A percentile compares a stretch with the other conserved stretches of the same genome.
phyloP scores from a whole-genome alignment of 2,888 invertebrate species.

The Volucella bombylans region DNA sequence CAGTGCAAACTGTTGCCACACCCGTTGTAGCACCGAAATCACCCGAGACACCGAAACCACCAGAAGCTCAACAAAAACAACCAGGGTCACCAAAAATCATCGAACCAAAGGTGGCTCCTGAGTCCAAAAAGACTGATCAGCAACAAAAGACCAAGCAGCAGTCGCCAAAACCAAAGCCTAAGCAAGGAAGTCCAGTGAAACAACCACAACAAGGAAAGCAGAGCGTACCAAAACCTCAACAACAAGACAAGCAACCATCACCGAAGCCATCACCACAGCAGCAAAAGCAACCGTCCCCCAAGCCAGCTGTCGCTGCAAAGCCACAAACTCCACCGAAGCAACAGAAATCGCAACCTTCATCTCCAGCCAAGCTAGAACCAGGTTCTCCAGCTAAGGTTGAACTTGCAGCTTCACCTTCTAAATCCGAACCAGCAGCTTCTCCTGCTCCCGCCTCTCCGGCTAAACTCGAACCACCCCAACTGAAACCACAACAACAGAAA shows the following conservation, averaged over 20 bases:
- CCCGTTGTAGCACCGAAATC: constrained; percentile 15
- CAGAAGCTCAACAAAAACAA: constrained; percentile 39
- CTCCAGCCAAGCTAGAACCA: constrained; percentile 50
- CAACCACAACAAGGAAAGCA: constrained; percentile 50
- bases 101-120: constrained; percentile 49
- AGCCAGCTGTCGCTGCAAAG: constrained; percentile 56
- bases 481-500: constrained; percentile 50
- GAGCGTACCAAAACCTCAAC: constrained; percentile 47
- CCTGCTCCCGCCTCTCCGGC: constrained; percentile 33
- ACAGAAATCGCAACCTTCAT: constrained; percentile 64
- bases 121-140: constrained; percentile 61
- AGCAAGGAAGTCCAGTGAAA: constrained; percentile 40
- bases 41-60: constrained; percentile 17
- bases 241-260: constrained; percentile 39
- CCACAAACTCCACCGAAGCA: constrained; percentile 53
- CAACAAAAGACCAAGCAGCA: constrained; percentile 59
- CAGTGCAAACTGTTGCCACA: constrained; percentile 10
- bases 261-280: constrained; percentile 64
- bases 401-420: not conserved
- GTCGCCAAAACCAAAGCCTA: constrained; percentile 55
- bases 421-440: constrained; percentile 21
- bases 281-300: constrained; percentile 65
- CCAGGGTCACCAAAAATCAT: constrained; percentile 56
- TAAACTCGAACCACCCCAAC: constrained; percentile 37
- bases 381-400: constrained; percentile 13